These are phyloP conservation scores for Heteronetta atricapilla DNA, from an alignment of 2,113 vertebrate genomes.

Conservation along the genomic window DNA sequence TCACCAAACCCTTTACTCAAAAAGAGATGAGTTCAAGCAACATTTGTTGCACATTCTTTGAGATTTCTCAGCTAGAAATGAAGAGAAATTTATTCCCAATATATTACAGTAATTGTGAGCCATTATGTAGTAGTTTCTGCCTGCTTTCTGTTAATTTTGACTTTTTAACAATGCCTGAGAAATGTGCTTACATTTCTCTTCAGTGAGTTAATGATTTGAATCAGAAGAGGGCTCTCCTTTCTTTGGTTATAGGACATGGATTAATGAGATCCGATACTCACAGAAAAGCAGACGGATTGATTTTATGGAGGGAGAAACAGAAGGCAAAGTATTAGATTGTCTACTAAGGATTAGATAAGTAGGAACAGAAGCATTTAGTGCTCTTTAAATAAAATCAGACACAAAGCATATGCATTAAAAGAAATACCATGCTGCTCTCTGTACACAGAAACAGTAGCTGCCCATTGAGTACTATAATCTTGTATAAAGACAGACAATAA, in stretches of 20 bases:
- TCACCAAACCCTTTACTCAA: not conserved
- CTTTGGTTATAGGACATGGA: not conserved
- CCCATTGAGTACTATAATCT: not conserved
- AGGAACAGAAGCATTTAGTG: constrained; percentile 32
- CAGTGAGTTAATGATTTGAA: not conserved
- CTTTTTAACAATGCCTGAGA: constrained; percentile 26
- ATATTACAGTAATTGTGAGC: not conserved
- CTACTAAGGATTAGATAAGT: constrained; percentile 44
- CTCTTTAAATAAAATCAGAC: constrained; percentile 40
- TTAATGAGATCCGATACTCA: constrained; percentile 2
- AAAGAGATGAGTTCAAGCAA: not conserved
- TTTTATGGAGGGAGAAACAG: constrained; percentile 3
- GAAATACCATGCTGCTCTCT: not conserved
- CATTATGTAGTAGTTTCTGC: not conserved
- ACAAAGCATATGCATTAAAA: constrained; percentile 25
- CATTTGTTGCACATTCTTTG: not conserved
- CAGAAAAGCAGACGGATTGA: constrained; percentile 38
- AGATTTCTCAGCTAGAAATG: not conserved
- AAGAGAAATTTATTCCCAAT: not conserved
- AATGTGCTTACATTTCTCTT: constrained; percentile 40
- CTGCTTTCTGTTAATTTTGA: not conserved
- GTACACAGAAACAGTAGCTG: not conserved
- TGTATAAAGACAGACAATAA: constrained; percentile 17
- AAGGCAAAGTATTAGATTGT: constrained; percentile 33
- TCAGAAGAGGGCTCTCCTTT: not conserved